Conservation (phyloP, 2,888 invertebrate species). For the Octonoba sinensis region DNA sequence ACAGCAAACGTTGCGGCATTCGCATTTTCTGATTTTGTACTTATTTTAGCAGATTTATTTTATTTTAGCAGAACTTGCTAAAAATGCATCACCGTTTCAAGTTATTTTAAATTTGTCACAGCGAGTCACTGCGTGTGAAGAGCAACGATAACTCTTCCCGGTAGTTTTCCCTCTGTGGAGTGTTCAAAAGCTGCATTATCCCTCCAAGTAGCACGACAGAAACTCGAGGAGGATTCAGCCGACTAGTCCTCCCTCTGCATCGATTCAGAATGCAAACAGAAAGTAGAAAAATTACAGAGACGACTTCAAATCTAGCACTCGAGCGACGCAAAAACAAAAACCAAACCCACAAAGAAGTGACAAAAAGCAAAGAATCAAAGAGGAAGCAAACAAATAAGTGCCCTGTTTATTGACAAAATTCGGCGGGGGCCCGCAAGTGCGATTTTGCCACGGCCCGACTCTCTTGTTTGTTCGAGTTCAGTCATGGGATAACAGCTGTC, state of each 20-base stretch:
- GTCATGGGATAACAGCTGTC: constrained; percentile 61
- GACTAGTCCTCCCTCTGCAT: not conserved
- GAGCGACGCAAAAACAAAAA: constrained; percentile 9
- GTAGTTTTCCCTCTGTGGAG: no score
- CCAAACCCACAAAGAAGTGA: constrained; percentile 10
- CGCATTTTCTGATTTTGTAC: no score
- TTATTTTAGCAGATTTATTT: no score
- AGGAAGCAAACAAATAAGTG: constrained; percentile 37
- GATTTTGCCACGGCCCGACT: constrained; percentile 47
- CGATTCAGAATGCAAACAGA: not conserved
- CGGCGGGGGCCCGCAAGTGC: constrained; percentile 7
- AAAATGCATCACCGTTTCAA: no score
- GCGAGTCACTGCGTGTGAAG: no score
- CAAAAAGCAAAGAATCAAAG: constrained; percentile 1
- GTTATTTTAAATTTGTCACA: no score
- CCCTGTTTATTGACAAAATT: constrained; percentile 56
- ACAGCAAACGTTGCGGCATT: no score
- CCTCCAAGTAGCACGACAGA: constrained; percentile 5
- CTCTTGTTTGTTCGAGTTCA: constrained; percentile 59
- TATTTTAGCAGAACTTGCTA: no score
- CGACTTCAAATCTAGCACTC: not conserved
- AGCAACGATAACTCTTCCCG: no score
- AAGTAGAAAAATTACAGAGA: constrained; percentile 2
- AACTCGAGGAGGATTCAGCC: not conserved
- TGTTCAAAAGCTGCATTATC: not conserved